A percentile compares a stretch with the other conserved stretches of the same genome.
These are phyloP conservation scores for Hestina assimilis DNA, from an alignment of 1,140 invertebrate genomes.

Conservation along the genomic window DNA sequence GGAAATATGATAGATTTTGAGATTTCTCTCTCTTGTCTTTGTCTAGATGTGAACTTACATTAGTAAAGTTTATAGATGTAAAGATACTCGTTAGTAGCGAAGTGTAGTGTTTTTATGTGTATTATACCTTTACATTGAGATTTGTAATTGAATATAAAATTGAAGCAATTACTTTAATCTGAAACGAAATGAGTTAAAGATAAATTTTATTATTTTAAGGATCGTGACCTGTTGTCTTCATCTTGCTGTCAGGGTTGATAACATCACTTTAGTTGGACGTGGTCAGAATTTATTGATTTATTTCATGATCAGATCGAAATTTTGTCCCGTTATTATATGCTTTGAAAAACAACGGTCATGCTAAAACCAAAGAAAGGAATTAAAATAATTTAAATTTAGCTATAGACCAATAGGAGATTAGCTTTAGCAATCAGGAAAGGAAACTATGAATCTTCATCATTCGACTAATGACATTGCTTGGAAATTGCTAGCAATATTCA, in stretches of 20 bases:
- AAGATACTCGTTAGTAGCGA: no score
- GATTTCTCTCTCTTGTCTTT: not conserved
- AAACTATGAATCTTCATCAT: not conserved
- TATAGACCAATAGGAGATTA: not conserved
- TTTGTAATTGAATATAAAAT: not conserved
- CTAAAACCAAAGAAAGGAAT: not conserved
- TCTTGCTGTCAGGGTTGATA: conserved; percentile 20
- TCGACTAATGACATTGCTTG: not conserved
- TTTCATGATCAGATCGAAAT: conserved; percentile 11
- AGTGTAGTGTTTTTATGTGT: no score
- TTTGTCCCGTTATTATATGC: conserved; percentile 18
- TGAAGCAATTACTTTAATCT: not conserved
- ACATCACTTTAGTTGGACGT: conserved; percentile 18
- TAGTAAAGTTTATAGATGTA: not conserved
- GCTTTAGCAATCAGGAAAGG: not conserved
- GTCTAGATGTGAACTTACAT: not conserved
- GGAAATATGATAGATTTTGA: conserved; percentile 6
- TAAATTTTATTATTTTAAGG: conserved; percentile 17
- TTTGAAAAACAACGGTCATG: not conserved
- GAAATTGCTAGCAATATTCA: not conserved
- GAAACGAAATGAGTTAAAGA: conserved; percentile 3
- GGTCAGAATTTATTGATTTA: conserved; percentile 23
- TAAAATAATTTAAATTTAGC: not conserved
- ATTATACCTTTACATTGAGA: no score
- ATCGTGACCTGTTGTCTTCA: conserved; percentile 26